These are phyloP conservation scores for Sussaba pulchella DNA, from an alignment of 2,888 invertebrate genomes.

Conservation along the genomic window DNA sequence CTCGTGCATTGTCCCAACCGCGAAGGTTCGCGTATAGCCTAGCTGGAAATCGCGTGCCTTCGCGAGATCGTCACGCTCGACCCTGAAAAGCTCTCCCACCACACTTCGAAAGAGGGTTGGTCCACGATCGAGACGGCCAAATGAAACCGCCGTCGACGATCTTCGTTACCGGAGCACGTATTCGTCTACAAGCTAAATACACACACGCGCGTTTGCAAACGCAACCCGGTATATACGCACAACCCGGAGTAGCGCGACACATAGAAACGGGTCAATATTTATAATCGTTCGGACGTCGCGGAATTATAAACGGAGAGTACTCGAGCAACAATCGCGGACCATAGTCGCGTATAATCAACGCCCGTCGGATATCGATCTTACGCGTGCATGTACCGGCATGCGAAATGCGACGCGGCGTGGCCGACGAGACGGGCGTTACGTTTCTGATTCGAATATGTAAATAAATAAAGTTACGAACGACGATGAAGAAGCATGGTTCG, in stretches of 20 bases:
- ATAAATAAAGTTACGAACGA: constrained; percentile 23
- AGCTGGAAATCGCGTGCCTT: constrained; percentile 38
- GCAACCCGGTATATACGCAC: neutral
- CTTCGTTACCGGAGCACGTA: constrained; percentile 36
- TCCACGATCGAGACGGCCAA: constrained; percentile 3
- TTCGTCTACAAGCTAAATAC: neutral
- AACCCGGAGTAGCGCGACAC: neutral
- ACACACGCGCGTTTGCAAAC: neutral
- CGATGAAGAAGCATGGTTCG: neutral
- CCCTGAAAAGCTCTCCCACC: constrained; percentile 43
- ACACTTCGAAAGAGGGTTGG: constrained; percentile 48
- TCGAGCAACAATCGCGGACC: constrained; percentile 21
- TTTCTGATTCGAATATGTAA: constrained; percentile 50
- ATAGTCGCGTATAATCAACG: constrained; percentile 10
- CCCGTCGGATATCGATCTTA: constrained; percentile 16
- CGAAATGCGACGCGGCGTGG: constrained; percentile 10
- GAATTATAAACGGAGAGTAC: constrained; percentile 39
- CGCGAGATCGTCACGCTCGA: constrained; percentile 55
- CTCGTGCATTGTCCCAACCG: neutral
- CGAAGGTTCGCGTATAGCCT: constrained; percentile 3
- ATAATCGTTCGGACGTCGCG: constrained; percentile 22
- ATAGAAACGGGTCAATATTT: constrained; percentile 38
- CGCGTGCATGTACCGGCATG: constrained; percentile 7
- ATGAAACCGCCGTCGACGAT: constrained; percentile 15
- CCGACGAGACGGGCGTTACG: constrained; percentile 16